Percentiles rank a stretch among this genome's conserved stretches.
phyloP scores from a whole-genome alignment of 92 coral and sea anemone genomes.

The Parazoanthus swiftii region DNA sequence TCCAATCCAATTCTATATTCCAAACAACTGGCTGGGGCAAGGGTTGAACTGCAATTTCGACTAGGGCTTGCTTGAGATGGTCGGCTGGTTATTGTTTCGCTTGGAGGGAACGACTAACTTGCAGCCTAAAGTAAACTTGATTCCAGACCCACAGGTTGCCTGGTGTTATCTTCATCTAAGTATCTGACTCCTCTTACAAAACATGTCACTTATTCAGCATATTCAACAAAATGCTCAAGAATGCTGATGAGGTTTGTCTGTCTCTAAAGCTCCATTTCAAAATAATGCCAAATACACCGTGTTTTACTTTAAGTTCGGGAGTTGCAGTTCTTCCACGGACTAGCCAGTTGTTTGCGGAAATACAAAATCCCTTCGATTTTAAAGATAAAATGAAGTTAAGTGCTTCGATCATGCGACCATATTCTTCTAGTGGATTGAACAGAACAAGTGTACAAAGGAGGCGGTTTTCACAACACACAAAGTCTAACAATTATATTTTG shows the following conservation, averaged over 20 bases:
- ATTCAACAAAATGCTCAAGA: too few relatives aligned
- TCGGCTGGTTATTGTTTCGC: background rate
- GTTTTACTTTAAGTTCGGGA: background rate
- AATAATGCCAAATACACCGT: background rate
- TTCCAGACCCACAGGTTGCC: background rate
- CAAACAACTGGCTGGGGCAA: slow-evolving; percentile 8
- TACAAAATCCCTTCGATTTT: background rate
- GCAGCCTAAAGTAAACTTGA: background rate
- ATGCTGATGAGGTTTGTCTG: background rate
- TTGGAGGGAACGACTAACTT: background rate
- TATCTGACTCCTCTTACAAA: background rate
- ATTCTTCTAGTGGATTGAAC: background rate
- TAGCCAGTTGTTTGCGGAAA: slow-evolving; percentile 2
- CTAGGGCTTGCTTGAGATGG: background rate
- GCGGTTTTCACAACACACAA: background rate
- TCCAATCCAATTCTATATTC: background rate
- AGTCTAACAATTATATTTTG: background rate
- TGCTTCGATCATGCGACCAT: background rate
- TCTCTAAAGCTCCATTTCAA: background rate
- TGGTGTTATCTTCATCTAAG: background rate
- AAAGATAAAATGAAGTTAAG: background rate
- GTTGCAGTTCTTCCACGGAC: background rate
- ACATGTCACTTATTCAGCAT: background rate
- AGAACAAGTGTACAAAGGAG: background rate
- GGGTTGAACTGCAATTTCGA: background rate